Conservation (phyloP, 1,140 invertebrate species). For the Andricus grossulariae region DNA sequence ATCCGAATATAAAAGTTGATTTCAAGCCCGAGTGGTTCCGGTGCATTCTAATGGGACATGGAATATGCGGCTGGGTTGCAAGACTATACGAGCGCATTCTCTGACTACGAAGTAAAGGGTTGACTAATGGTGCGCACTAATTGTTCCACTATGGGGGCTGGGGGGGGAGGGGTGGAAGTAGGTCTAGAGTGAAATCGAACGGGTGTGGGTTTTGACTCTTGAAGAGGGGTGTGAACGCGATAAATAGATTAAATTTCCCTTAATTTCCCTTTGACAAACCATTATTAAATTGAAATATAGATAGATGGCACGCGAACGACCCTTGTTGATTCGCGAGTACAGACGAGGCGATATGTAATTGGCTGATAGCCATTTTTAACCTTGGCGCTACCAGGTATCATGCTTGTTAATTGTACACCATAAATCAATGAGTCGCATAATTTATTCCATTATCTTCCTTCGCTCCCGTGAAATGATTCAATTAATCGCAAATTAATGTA, state of each 20-base stretch:
- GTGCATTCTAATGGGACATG: conserved; percentile 2
- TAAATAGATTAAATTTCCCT: conserved; percentile 43
- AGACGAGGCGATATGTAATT: background rate
- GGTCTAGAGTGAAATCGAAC: conserved; percentile 44
- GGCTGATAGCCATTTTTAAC: conserved; percentile 18
- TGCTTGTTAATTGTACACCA: background rate
- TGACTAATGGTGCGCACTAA: conserved; percentile 63
- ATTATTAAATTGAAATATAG: conserved; percentile 46
- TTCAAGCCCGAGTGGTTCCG: background rate
- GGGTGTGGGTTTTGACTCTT: conserved; percentile 25
- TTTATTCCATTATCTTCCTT: conserved; percentile 4
- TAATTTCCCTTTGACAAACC: conserved; percentile 41
- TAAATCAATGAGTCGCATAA: conserved; percentile 3
- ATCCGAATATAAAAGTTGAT: conserved; percentile 21
- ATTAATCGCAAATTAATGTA: too few relatives aligned
- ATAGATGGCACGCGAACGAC: conserved; percentile 49
- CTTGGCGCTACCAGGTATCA: background rate
- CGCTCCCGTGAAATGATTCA: background rate
- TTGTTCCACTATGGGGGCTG: conserved; percentile 49
- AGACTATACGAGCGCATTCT: background rate
- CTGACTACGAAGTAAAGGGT: conserved; percentile 51
- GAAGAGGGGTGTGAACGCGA: conserved; percentile 8
- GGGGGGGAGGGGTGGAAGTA: conserved; percentile 40
- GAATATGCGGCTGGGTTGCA: background rate
- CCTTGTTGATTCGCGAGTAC: conserved; percentile 31